Base-by-base conservation (phyloP, 1,140 invertebrate genomes). In the Meloidogyne floridensis region DNA sequence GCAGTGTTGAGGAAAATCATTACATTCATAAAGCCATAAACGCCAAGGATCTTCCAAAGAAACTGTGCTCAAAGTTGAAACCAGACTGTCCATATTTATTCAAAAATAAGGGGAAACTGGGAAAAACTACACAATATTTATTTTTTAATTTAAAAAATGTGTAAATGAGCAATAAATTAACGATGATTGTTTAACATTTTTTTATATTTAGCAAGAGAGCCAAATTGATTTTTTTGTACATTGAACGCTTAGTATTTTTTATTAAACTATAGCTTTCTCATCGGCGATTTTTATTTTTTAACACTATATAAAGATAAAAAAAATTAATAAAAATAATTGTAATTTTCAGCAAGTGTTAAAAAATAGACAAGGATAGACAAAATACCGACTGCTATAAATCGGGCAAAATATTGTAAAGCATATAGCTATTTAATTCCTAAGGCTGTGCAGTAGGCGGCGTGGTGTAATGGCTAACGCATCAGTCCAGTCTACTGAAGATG, bases 1-100 rank as follows among this genome's bases (percentile, higher is more conserved):
- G 59, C 59, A 65, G n/a, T 65, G 4, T n/a, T 65, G 59, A 65
- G 59, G 59, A n/a, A 65, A 65, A 8, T 65, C 59, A n/a, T 6
- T n/a, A 65, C 59, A 65, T 65, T 65, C 59, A 65, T 65, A 65
- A 65, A 65, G 13, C 59, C 59, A 65, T 65, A 65, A 65, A n/a
- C n/a, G 59, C 59, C 59, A 65, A 65, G 59, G n/a, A 65, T 65
- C 59, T 5, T 65, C 59, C n/a, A 65, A 65, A 6, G 59, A n/a
- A 65, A 65, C 6, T 65, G 59, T 18, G 18, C n/a, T 65, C 4
- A 65, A 65, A 65, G 7, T 18, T 65, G 15, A 15, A n/a, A 65
- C 59, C 4, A 65, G 59, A n/a, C n/a, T 65, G n/a, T 65, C 59
- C 59, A 65, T 59, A 15, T 0, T 59, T 59, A 7, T 7, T 65